Evolutionary conservation across 2,888 invertebrate species (phyloP), one percentile per base, ranked within the genome.

Genomic region (Pollenia griseotomentosa): DNA sequence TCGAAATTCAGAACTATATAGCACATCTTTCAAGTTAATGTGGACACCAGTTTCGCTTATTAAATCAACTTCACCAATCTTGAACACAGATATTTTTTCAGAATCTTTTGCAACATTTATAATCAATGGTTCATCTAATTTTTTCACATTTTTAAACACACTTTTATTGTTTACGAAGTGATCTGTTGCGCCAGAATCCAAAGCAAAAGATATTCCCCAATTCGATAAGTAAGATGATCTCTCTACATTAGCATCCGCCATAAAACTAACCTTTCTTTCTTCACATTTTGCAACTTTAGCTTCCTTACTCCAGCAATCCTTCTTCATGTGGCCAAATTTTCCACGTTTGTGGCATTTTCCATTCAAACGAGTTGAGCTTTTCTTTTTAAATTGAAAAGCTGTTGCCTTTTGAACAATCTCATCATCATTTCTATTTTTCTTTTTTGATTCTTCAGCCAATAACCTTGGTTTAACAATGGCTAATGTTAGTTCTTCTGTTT

Each of bases 321-420:
- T 73, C 19, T 71, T 63, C 73, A 73, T 81, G 42, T 81, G 81
- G 9, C 66, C 73, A 61, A 9, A 81, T 61, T 81, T 81, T 42
- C 65, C 66, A 53, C 66, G 73, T 42, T 73, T 73, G 9, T 55
- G 66, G 44, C 66, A 81, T 65, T 65, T 81, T 42, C 71, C 80
- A 71, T 71, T 71, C 19, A 80, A 71, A 61, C 48, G 16, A 14
- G 2, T 40, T 70, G 23, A 42, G 11, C 6, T 19, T 63, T 65
- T 51, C 63, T 71, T 40, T 12, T 80, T 23, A 68, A 46, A 51
- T 19, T 57, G 23, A 57, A 71, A 80, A 1, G 80, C 71, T 8
- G 80, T 80, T 42, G 57, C 51, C 7, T 70, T 57, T 19, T 70
- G 42, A 12, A 12, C 59, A n/a, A 14, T n/a, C 44, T 68, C 68